Percentiles rank a stretch among this genome's conserved stretches.
Evolutionary conservation across 2,113 vertebrate genomes (phyloP).

Genomic region (human (Homo sapiens)): GRCh38 chr5:44780001-44780500

Average conservation of each 20-base stretch:
- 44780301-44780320: slow-evolving; percentile 30
- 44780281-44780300: slow-evolving; percentile 32
- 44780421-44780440: slow-evolving; percentile 40
- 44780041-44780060: neutral
- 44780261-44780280: slow-evolving; percentile 50
- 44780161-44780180: neutral
- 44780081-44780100: neutral
- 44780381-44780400: slow-evolving; percentile 52
- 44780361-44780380: slow-evolving; percentile 14
- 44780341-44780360: slow-evolving; percentile 42
- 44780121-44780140: too few species aligned
- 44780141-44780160: neutral
- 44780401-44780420: slow-evolving; percentile 56
- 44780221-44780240: slow-evolving; percentile 43
- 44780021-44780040: neutral
- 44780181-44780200: slow-evolving; percentile 20
- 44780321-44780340: slow-evolving; percentile 66
- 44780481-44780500: slow-evolving; percentile 59
- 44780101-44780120: too few species aligned
- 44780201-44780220: slow-evolving; percentile 21
- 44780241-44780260: slow-evolving; percentile 51
- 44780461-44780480: slow-evolving; percentile 56
- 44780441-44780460: slow-evolving; percentile 66
- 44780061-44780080: neutral
- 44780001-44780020: neutral